Percentiles rank a stretch among this genome's conserved stretches.
Evolutionary conservation across 2,113 vertebrate species (phyloP).

Genomic region (Ginglymostoma cirratum): DNA sequence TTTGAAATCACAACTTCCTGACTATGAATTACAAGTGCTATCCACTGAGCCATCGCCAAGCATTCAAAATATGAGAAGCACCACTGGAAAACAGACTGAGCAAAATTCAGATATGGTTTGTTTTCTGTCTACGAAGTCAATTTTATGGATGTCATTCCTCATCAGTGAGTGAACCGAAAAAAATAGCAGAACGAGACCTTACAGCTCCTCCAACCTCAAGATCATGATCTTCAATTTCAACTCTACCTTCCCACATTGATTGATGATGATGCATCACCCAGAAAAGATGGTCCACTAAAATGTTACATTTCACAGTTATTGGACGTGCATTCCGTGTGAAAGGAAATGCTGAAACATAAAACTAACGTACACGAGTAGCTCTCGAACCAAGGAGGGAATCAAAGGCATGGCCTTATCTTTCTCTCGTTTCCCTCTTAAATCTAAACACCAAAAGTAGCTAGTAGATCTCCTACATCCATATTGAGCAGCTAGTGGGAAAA

Average conservation of each 20-base stretch:
- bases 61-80: background rate
- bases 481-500: background rate
- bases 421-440: background rate
- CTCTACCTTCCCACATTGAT: background rate
- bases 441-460: background rate
- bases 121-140: background rate
- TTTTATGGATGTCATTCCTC: background rate
- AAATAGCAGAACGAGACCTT: background rate
- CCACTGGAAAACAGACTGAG: background rate
- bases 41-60: background rate
- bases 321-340: background rate
- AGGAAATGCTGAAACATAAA: background rate
- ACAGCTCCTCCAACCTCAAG: background rate
- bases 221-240: background rate
- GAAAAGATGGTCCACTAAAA: background rate
- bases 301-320: background rate
- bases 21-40: background rate
- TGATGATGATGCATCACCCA: background rate
- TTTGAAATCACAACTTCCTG: background rate
- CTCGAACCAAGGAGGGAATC: background rate
- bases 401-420: background rate
- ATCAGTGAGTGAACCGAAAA: background rate
- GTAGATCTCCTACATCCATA: background rate
- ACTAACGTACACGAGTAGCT: background rate
- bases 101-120: background rate